Conservation (phyloP, 2,888 invertebrate species). For the Drosophila niveifrons region DNA sequence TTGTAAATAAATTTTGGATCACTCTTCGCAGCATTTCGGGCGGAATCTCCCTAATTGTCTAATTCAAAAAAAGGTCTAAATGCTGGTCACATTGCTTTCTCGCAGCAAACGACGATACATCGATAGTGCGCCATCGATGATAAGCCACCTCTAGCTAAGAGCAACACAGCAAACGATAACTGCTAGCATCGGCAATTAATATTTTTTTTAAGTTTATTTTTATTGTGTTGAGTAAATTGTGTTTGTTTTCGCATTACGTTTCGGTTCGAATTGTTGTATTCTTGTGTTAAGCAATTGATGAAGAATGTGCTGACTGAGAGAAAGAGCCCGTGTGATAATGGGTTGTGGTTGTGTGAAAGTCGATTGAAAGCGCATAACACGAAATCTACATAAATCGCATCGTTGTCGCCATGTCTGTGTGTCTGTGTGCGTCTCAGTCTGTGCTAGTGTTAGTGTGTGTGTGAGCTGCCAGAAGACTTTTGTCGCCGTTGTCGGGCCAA, state of each 20-base stretch:
- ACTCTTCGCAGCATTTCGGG: too few relatives aligned
- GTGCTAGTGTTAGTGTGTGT: constrained; percentile 43
- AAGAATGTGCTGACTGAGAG: background rate
- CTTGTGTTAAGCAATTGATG: constrained; percentile 24
- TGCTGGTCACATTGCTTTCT: background rate
- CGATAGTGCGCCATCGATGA: background rate
- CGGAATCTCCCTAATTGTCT: too few relatives aligned
- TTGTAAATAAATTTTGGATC: too few relatives aligned
- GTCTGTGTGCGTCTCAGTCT: constrained; percentile 31
- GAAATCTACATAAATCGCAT: constrained; percentile 53
- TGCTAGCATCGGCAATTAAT: constrained; percentile 73
- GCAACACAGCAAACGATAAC: constrained; percentile 51
- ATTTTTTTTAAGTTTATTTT: constrained; percentile 67
- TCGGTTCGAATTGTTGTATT: constrained; percentile 26
- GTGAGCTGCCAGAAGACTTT: background rate
- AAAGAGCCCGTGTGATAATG: constrained; percentile 12
- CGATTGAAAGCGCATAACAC: constrained; percentile 44
- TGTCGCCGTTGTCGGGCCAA: constrained; percentile 49
- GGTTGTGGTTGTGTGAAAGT: constrained; percentile 53
- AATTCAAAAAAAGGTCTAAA: too few relatives aligned
- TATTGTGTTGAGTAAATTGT: constrained; percentile 63
- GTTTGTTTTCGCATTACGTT: constrained; percentile 52
- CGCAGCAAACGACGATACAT: background rate
- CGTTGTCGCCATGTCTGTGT: constrained; percentile 49
- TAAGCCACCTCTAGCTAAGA: background rate